A percentile compares a stretch with the other conserved stretches of the same genome.
Evolutionary conservation across 2,113 vertebrate genomes (phyloP).

Genomic region (Oreochromis tanganicae): DNA sequence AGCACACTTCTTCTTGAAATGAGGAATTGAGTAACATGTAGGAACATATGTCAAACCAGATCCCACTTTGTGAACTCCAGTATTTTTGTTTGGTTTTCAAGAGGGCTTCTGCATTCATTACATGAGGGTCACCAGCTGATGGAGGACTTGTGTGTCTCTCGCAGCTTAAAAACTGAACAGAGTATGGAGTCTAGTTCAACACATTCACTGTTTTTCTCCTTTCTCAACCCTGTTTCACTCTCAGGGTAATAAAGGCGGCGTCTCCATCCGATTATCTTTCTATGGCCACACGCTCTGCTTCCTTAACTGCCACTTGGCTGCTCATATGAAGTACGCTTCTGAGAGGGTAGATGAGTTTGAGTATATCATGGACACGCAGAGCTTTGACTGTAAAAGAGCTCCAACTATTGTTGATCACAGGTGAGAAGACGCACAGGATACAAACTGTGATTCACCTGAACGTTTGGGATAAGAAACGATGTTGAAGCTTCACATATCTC

Average conservation of each 20-base stretch:
- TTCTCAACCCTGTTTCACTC: too few relatives aligned
- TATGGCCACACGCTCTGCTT: constrained; percentile 89
- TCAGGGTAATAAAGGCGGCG: too few relatives aligned
- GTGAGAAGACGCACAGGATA: constrained; percentile 64
- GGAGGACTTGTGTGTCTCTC: too few relatives aligned
- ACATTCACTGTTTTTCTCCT: too few relatives aligned
- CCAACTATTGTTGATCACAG: constrained; percentile 82
- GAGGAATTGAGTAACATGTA: neutral
- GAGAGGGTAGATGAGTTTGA: constrained; percentile 88
- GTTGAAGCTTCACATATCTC: neutral
- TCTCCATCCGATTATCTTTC: constrained; percentile 75
- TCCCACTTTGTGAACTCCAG: neutral
- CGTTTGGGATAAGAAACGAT: neutral
- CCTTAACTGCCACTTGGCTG: constrained; percentile 92
- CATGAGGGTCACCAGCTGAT: neutral
- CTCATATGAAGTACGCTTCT: constrained; percentile 83
- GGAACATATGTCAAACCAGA: neutral
- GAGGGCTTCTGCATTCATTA: neutral
- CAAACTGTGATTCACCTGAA: neutral
- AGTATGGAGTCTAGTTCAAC: too few relatives aligned
- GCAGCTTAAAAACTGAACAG: too few relatives aligned
- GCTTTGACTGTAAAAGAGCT: constrained; percentile 70
- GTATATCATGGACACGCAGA: constrained; percentile 83
- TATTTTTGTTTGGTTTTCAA: neutral
- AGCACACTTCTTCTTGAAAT: neutral